phyloP scores from a whole-genome alignment of 2,797 vertebrate genomes.

The Mormyrops boulengeri region DNA sequence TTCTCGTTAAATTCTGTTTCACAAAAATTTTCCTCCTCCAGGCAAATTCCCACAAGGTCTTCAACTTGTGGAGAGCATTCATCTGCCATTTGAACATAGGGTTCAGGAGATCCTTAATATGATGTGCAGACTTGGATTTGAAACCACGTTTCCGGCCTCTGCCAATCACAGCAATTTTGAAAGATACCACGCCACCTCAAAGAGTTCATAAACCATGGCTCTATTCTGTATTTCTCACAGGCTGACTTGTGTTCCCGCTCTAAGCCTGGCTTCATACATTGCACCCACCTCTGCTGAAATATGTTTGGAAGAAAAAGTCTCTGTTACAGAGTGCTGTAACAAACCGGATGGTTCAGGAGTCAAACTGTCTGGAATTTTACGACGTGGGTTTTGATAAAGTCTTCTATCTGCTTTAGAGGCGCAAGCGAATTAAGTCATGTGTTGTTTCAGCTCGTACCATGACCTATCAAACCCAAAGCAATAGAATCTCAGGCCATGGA shows the following conservation, averaged over 20 bases:
- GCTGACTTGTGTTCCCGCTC: neutral
- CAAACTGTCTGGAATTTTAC: neutral
- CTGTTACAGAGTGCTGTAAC: neutral
- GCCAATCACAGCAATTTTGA: neutral
- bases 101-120: neutral
- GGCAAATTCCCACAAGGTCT: neutral
- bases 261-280: neutral
- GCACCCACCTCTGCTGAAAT: neutral
- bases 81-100: neutral
- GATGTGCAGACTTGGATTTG: neutral
- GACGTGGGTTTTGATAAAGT: neutral
- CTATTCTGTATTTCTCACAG: neutral
- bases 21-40: neutral
- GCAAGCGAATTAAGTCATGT: neutral
- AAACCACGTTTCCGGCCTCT: neutral
- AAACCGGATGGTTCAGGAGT: neutral
- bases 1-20: neutral
- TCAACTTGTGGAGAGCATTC: neutral
- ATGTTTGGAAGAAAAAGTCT: neutral
- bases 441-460: neutral
- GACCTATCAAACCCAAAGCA: neutral
- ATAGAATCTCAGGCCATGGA: neutral
- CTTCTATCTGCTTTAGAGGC: neutral
- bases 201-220: neutral
- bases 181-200: neutral